phyloP scores from a whole-genome alignment of 2,797 vertebrate genomes.

The Mus spretus region DNA sequence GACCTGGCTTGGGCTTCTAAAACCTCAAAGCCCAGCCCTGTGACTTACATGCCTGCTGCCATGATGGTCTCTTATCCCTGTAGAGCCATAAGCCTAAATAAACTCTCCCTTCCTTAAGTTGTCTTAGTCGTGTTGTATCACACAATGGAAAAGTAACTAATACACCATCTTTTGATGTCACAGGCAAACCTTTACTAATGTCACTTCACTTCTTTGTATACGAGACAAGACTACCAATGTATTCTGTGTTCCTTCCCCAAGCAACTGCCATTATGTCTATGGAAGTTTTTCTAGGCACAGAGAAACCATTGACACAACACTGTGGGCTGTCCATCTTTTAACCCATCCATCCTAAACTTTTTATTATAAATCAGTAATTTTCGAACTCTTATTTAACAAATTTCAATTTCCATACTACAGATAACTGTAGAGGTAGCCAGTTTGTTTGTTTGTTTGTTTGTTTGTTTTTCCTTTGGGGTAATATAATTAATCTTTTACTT shows the following conservation, averaged over 20 bases:
- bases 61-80: not conserved
- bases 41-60: not conserved
- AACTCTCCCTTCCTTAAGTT: not conserved
- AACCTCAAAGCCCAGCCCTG: not conserved
- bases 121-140: not conserved
- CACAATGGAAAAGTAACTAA: not conserved
- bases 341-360: not conserved
- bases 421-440: too few relatives aligned
- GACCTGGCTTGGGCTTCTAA: not conserved
- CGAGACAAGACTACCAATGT: not conserved
- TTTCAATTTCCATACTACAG: not conserved
- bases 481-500: not conserved
- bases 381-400: not conserved
- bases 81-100: not conserved
- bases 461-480: not conserved
- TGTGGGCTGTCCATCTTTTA: not conserved
- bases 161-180: not conserved
- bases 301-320: not conserved
- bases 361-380: not conserved
- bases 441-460: not conserved
- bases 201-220: not conserved
- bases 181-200: not conserved
- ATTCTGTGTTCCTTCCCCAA: not conserved
- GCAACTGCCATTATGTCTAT: too few relatives aligned
- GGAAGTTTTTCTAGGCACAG: not conserved